These are phyloP conservation scores for Triplophysa bombifrons DNA, from an alignment of 2,797 vertebrate genomes.

Conservation along the genomic window DNA sequence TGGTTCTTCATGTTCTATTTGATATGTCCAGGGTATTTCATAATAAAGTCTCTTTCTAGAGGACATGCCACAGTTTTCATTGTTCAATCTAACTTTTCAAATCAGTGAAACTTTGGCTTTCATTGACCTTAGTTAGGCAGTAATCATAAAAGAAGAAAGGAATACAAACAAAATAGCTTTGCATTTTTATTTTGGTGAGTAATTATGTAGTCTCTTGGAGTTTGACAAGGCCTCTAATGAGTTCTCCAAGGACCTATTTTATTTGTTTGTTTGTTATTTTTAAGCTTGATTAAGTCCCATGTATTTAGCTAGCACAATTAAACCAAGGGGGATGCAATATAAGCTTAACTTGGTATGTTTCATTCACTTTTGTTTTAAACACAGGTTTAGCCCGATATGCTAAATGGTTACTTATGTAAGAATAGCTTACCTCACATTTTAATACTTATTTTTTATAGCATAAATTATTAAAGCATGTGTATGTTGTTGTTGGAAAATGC, in stretches of 20 bases:
- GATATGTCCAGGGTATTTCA: conserved; percentile 79
- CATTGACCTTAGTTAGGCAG: conserved; percentile 83
- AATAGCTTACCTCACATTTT: conserved; percentile 22
- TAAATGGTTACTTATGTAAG: conserved; percentile 37
- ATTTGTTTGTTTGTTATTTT: conserved; percentile 86
- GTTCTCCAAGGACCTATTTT: conserved; percentile 83
- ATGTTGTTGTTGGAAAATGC: not conserved
- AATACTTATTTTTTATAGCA: not conserved
- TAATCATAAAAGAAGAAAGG: conserved; percentile 68
- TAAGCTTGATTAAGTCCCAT: conserved; percentile 85
- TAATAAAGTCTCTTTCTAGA: conserved; percentile 72
- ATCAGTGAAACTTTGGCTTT: conserved; percentile 71
- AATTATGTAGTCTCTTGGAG: conserved; percentile 86
- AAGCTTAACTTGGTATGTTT: conserved; percentile 73
- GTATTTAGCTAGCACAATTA: conserved; percentile 82
- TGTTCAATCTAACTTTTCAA: conserved; percentile 77
- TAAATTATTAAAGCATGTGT: not conserved
- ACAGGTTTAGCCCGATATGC: conserved; percentile 56
- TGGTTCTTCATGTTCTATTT: conserved; percentile 70
- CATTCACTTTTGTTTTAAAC: conserved; percentile 67
- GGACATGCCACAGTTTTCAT: conserved; percentile 51
- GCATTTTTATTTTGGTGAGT: conserved; percentile 83
- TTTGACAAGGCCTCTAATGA: conserved; percentile 85
- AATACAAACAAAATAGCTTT: conserved; percentile 80
- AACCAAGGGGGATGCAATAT: conserved; percentile 73